Evolutionary conservation across 2,888 invertebrate species (phyloP), one percentile per base, ranked within the genome.

Genomic region (Caenorhabditis afra): DNA sequence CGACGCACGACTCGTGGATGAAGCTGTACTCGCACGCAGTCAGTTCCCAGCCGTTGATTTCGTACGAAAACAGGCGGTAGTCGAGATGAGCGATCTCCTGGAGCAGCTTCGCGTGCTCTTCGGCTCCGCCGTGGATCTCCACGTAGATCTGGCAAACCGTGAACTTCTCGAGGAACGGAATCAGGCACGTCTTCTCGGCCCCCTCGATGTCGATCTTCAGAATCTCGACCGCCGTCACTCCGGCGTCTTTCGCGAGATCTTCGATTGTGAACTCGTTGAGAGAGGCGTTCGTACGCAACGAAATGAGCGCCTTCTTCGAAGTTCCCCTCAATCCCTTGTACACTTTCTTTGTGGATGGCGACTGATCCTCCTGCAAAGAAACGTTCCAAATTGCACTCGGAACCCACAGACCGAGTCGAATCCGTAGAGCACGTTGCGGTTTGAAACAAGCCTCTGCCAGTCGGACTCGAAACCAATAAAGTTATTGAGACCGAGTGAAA

Each of bases 11-110:
- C 22, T 70, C 68, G 59, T 80, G 74, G 35, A 83, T 79, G 45
- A 81, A 83, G 61, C 79, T 80, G 66, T 81, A 83, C 52, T 83
- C 83, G 53, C 81, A 81, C 0, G 83, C 83, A 5, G 8, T 44
- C 49, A 83, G 55, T 14, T 52, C 67, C 41, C 22, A 52, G 41
- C 83, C 83, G 64, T 83, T 83, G 18, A 83, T 58, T 68, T 83
- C 83, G 57, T 77, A 83, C 18, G 79, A 80, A 45, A 78, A 83
- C 1, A 83, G 44, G 3, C 67, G 70, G 62, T 81, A 83, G 1
- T 65, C 55, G 35, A 67, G 45, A 45, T 66, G 64, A 14, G 81
- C 79, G 12, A 80, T 73, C n/a, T 68, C 39, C 11, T 52, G 20
- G 1, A 83, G 66, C 10, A 83, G 49, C 3, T 64, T 16, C 0